These are phyloP conservation scores for Leucophenga montana DNA, from an alignment of 2,888 invertebrate species.

Conservation along the genomic window DNA sequence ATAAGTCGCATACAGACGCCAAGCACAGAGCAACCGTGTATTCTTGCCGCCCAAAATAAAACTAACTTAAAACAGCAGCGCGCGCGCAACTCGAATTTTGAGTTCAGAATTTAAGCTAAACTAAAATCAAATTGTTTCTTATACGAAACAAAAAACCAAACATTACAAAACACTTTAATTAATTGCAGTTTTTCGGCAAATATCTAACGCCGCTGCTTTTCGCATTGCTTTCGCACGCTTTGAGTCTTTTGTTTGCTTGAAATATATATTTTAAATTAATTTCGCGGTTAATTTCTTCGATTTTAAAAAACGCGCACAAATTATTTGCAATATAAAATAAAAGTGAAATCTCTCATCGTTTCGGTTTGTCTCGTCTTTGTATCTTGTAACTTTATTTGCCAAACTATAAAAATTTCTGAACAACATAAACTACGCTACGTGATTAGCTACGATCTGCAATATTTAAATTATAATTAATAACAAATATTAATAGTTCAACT, in stretches of 20 bases:
- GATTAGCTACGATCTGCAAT: no score
- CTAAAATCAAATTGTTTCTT: slow-evolving; percentile 26
- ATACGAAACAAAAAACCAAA: slow-evolving; percentile 15
- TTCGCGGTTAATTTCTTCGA: not conserved
- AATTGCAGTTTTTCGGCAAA: no score
- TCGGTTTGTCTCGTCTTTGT: not conserved
- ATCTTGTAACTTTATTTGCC: not conserved
- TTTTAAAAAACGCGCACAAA: not conserved
- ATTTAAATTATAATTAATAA: no score
- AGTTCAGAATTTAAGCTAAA: slow-evolving; percentile 38
- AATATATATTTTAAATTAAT: not conserved
- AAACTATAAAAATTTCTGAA: no score
- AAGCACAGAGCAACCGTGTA: slow-evolving; percentile 32
- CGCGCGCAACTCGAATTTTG: slow-evolving; percentile 17
- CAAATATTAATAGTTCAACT: no score
- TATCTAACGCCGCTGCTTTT: not conserved
- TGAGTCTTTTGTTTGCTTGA: slow-evolving; percentile 27
- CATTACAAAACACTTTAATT: no score
- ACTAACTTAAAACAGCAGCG: slow-evolving; percentile 34
- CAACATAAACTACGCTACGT: no score
- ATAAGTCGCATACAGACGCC: slow-evolving; percentile 50
- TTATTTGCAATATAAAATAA: not conserved
- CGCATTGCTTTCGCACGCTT: slow-evolving; percentile 28
- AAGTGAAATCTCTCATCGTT: not conserved
- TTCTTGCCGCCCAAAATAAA: slow-evolving; percentile 28